Conservation (phyloP, 2,888 invertebrate species). For the Chesias legatella region DNA sequence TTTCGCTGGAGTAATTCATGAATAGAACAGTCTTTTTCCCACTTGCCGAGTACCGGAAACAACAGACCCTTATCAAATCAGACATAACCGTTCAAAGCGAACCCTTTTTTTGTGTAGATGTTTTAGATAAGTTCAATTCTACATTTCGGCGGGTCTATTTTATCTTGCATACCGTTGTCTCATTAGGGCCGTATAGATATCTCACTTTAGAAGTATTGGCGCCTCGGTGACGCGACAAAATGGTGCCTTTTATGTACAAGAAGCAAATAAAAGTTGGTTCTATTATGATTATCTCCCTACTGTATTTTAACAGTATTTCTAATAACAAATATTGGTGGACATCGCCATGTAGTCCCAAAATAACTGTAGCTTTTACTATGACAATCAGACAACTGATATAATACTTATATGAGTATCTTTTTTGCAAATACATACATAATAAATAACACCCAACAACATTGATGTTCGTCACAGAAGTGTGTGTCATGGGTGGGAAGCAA, state of each 20-base stretch:
- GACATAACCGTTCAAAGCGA: conserved; percentile 31
- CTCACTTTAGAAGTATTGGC: conserved; percentile 2
- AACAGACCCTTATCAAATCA: conserved; percentile 34
- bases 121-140: conserved; percentile 29
- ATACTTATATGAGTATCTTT: no score
- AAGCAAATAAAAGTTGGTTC: conserved; percentile 18
- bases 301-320: no score
- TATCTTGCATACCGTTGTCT: conserved; percentile 22
- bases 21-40: conserved; percentile 20
- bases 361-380: no score
- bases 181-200: conserved; percentile 15
- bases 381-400: no score
- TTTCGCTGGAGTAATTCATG: conserved; percentile 20
- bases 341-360: no score
- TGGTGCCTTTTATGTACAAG: conserved; percentile 23
- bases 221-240: conserved; percentile 13
- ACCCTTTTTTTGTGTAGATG: conserved; percentile 33
- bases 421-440: no score
- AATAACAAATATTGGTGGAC: no score
- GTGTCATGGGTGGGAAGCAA: no score
- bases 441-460: no score
- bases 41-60: conserved; percentile 26
- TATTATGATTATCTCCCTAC: no score
- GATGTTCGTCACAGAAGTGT: no score
- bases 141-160: conserved; percentile 28